Evolutionary conservation across 2,888 invertebrate species (phyloP), one percentile per base, ranked within the genome.

Genomic region (Synergus umbraculus): DNA sequence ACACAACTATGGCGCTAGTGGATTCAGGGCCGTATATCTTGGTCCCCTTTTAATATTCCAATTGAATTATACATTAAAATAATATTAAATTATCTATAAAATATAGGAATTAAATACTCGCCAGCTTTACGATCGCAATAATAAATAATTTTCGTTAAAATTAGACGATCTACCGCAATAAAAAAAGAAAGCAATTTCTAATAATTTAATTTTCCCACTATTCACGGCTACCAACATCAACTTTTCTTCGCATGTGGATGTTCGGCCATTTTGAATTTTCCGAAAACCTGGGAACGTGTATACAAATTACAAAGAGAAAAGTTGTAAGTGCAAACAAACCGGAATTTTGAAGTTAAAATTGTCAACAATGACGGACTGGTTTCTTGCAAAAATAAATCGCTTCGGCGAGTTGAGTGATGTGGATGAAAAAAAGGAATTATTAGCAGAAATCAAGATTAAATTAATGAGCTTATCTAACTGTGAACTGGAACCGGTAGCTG

Each of bases 361-460:
- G 67, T 66, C 18, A n/a, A 79, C 82, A 80, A 85, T 81, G 83
- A 83, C 82, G 79, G 89, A 89, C 79, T 90, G 90, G 91, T 88
- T 90, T 29, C 81, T 85, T 18, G 76, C 41, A 29, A 87, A 86
- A 83, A 81, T 91, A 43, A 81, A 81, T 79, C 83, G 80, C 78
- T 81, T 91, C 0, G 76, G 80, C 76, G 87, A 86, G 77, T 69
- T 87, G n/a, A 84, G 82, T 37, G 87, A 86, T 78, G 76, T 83
- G 8, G 85, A 88, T 29, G 80, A 85, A 4, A 89, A 88, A 44
- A 86, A 84, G 49, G 85, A 86, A 10, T 22, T 87, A 4, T 79
- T 92, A 4, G 76, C 85, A 5, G 89, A 90, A 22, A 86, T 91
- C 22, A 87, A 88, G 73, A 88, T 91, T 3, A 90, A 88, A 81